Conservation (phyloP, 2,797 vertebrate genomes). For the Pseudomugil gertrudae region DNA sequence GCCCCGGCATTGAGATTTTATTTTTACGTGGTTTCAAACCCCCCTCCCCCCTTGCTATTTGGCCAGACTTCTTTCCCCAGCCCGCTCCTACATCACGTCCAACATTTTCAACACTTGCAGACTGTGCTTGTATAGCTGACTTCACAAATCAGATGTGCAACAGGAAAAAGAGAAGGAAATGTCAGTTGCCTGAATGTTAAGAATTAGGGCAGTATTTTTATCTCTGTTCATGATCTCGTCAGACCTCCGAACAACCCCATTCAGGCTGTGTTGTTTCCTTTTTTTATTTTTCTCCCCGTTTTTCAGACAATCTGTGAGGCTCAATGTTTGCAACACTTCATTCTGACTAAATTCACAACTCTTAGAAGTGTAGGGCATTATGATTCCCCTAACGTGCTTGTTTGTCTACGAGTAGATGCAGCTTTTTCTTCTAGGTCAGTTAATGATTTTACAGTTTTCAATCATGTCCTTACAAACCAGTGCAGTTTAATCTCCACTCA, state of each 20-base stretch:
- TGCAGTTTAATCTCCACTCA: too few species aligned
- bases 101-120: conserved; percentile 23
- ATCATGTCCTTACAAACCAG: neutral
- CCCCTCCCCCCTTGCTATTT: conserved; percentile 49
- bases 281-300: neutral
- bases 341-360: conserved; percentile 25
- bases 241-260: neutral
- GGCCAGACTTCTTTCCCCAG: conserved; percentile 50
- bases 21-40: conserved; percentile 38
- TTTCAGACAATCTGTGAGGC: conserved; percentile 4
- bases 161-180: conserved; percentile 23
- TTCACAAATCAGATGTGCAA: conserved; percentile 10
- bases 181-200: conserved; percentile 22
- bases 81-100: conserved; percentile 12
- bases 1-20: neutral
- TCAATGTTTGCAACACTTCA: conserved; percentile 21
- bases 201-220: conserved; percentile 10
- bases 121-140: conserved; percentile 22
- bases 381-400: neutral
- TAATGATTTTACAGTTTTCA: neutral
- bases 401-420: conserved; percentile 21
- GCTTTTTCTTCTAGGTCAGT: neutral
- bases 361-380: conserved; percentile 6
- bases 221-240: conserved; percentile 5
- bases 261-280: conserved; percentile 10